Evolutionary conservation across 2,113 vertebrate genomes (phyloP).

Genomic region (Centropristis striata): DNA sequence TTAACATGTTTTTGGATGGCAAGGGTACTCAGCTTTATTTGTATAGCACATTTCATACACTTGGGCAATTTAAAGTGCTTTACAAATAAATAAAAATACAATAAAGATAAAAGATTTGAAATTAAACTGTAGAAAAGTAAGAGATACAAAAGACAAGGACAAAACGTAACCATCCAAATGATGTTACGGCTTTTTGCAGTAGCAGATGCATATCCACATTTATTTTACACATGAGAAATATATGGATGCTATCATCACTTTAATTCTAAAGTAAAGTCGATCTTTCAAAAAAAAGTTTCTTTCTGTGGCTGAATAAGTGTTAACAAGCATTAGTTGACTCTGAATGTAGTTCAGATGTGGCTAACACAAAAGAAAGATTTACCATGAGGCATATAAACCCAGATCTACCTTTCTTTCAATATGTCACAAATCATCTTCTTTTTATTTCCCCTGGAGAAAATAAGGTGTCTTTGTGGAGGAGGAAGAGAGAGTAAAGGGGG

Average conservation of each 20-base stretch:
- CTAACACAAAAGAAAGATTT: neutral
- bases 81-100: too few species aligned
- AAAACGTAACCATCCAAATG: too few species aligned
- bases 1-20: too few species aligned
- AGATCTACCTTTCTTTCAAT: neutral
- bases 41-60: too few species aligned
- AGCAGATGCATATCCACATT: neutral
- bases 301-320: neutral
- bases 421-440: neutral
- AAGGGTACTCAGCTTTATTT: too few species aligned
- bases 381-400: neutral
- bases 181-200: neutral
- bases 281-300: neutral
- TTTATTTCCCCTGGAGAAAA: conserved; percentile 35
- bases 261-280: neutral
- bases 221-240: too few species aligned
- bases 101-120: too few species aligned
- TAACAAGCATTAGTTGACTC: neutral
- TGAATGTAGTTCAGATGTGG: neutral
- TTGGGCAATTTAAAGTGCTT: too few species aligned
- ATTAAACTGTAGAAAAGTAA: too few species aligned
- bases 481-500: neutral
- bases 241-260: neutral
- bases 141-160: too few species aligned
- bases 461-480: conserved; percentile 21